Percentiles rank a stretch among this genome's conserved stretches.
Evolutionary conservation across 2,797 vertebrate genomes (phyloP).

Genomic region (Bryconaethiops microstoma): DNA sequence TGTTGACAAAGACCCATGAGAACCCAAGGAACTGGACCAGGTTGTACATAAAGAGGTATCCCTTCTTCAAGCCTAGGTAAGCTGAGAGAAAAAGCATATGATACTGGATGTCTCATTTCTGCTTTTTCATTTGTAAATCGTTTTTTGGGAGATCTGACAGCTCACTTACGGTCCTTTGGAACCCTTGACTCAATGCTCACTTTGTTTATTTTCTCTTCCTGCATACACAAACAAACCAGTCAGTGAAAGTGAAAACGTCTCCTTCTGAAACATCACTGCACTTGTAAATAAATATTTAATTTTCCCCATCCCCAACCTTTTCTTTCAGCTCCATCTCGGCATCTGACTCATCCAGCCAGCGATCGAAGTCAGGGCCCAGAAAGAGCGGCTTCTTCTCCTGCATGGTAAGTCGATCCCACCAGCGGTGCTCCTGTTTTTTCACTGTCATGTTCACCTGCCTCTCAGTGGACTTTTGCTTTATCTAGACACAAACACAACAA

Average conservation of each 20-base stretch:
- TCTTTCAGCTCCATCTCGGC: conserved; percentile 93
- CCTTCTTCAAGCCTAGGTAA: conserved; percentile 84
- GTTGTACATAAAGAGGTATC: conserved; percentile 91
- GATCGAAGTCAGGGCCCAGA: conserved; percentile 91
- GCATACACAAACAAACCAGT: conserved; percentile 25
- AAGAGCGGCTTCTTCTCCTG: conserved; percentile 91
- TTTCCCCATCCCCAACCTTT: conserved; percentile 79
- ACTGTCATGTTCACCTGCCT: conserved; percentile 91
- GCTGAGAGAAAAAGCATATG: conserved; percentile 60
- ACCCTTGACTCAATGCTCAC: conserved; percentile 81
- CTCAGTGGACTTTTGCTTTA: conserved; percentile 86
- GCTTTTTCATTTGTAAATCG: not conserved
- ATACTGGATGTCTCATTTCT: not conserved
- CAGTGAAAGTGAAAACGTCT: not conserved
- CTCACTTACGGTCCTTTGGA: conserved; percentile 84
- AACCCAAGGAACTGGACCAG: conserved; percentile 96
- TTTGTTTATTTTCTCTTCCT: conserved; percentile 90
- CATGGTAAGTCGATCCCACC: conserved; percentile 90
- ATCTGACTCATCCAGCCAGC: conserved; percentile 96
- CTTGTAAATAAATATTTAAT: conserved; percentile 15
- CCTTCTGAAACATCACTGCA: not conserved
- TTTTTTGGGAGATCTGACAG: not conserved
- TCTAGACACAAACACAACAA: conserved; percentile 68
- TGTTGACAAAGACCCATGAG: conserved; percentile 97
- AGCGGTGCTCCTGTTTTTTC: conserved; percentile 83